Percentiles rank a stretch among this genome's conserved stretches.
These are phyloP conservation scores for Menidia beryllina DNA, from an alignment of 2,113 vertebrate species.

Conservation along the genomic window DNA sequence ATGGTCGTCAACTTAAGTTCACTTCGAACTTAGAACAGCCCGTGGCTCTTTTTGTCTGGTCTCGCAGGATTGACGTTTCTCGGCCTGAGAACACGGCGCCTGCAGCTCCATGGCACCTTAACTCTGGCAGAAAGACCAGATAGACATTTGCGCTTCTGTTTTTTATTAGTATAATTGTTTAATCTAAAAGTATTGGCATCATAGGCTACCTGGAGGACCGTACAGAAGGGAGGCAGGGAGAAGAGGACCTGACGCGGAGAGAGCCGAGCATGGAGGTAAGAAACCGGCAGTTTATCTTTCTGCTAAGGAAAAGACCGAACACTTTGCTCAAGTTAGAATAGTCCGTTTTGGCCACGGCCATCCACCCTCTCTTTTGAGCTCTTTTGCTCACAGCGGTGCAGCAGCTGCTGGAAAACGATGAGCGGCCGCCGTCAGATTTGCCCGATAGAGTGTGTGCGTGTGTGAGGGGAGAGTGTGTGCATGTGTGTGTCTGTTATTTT, in stretches of 20 bases:
- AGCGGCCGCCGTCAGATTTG: slow-evolving; percentile 72
- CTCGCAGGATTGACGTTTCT: slow-evolving; percentile 11
- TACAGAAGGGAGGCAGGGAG: neutral
- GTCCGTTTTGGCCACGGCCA: neutral
- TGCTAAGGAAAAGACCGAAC: neutral
- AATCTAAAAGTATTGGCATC: neutral
- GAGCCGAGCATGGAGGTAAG: slow-evolving; percentile 76
- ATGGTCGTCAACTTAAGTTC: neutral
- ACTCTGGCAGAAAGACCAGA: slow-evolving; percentile 46
- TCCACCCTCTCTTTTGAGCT: slow-evolving; percentile 9
- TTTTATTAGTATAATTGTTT: no score
- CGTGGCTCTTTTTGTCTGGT: slow-evolving; percentile 5
- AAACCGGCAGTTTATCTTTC: slow-evolving; percentile 23
- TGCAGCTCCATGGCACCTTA: slow-evolving; percentile 66
- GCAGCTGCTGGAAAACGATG: slow-evolving; percentile 53
- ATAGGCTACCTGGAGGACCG: slow-evolving; percentile 1
- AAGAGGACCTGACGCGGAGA: slow-evolving; percentile 40
- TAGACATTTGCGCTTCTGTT: slow-evolving; percentile 4
- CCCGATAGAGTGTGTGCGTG: slow-evolving; percentile 29
- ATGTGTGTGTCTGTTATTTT: slow-evolving; percentile 13
- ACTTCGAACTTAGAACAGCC: slow-evolving; percentile 6
- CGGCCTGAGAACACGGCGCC: slow-evolving; percentile 36
- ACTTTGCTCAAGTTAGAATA: slow-evolving; percentile 48
- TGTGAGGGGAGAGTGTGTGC: no score
- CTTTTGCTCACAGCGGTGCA: slow-evolving; percentile 34